Percentiles rank a stretch among this genome's conserved stretches.
phyloP scores from a whole-genome alignment of 2,113 vertebrate genomes.

The Galbula dea region DNA sequence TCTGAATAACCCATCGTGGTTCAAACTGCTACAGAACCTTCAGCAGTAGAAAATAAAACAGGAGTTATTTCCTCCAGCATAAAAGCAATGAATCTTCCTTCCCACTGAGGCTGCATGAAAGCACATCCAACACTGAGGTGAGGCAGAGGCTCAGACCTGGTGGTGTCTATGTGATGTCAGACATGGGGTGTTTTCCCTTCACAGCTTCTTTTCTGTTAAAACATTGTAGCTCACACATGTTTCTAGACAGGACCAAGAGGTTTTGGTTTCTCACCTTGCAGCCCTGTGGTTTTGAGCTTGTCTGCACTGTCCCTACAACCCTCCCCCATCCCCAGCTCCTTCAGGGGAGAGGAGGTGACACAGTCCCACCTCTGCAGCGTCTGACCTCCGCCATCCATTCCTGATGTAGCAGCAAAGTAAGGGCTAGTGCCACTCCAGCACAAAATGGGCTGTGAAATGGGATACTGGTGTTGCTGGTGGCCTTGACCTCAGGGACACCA shows the following conservation, averaged over 20 bases:
- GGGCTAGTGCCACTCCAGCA: fast-evolving
- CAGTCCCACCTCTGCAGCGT: not conserved
- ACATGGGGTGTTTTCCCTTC: not conserved
- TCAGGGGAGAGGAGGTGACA: not conserved
- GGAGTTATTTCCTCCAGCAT: not conserved
- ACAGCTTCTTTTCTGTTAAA: no score
- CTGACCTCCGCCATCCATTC: not conserved
- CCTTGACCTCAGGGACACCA: not conserved
- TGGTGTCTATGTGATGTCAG: fast-evolving
- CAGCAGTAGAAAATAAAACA: not conserved
- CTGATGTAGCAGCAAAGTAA: not conserved
- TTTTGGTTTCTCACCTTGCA: not conserved
- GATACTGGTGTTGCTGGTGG: not conserved
- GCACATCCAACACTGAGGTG: not conserved
- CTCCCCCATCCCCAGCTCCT: not conserved
- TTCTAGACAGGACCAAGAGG: not conserved
- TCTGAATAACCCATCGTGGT: not conserved
- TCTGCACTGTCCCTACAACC: not conserved
- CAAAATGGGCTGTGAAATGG: not conserved
- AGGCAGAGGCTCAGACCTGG: not conserved
- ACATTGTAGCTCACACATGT: not conserved
- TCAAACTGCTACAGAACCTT: not conserved
- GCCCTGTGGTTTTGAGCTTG: not conserved
- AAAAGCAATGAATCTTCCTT: not conserved
- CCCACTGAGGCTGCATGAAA: not conserved